Evolutionary conservation across 2,888 invertebrate genomes (phyloP).

Genomic region (Liodrosophila aerea): DNA sequence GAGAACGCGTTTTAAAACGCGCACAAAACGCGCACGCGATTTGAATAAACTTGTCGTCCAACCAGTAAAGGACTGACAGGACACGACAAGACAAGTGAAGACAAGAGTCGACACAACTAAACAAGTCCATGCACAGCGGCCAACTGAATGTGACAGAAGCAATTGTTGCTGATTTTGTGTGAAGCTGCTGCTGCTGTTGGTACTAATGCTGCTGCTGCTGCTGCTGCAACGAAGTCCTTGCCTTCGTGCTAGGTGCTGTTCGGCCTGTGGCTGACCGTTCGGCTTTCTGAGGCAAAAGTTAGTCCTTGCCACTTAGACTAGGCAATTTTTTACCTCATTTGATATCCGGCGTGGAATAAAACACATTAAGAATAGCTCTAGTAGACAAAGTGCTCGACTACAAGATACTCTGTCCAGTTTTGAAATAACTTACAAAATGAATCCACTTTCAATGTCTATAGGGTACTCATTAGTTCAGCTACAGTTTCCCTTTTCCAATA

Average conservation of each 20-base stretch:
- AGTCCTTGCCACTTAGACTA: neutral
- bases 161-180: conserved; percentile 77
- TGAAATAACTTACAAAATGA: too few species aligned
- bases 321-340: neutral
- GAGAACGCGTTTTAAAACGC: conserved; percentile 43
- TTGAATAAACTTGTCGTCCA: neutral
- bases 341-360: neutral
- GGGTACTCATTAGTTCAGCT: too few species aligned
- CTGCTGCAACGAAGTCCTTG: conserved; percentile 48
- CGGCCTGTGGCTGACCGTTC: conserved; percentile 43
- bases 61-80: conserved; percentile 8
- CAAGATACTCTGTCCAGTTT: too few species aligned
- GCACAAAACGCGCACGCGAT: conserved; percentile 32
- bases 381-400: too few species aligned
- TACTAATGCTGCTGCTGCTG: conserved; percentile 11
- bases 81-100: conserved; percentile 16
- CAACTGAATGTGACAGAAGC: conserved; percentile 71
- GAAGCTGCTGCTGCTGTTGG: conserved; percentile 18
- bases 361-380: too few species aligned
- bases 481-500: too few species aligned
- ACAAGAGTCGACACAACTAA: conserved; percentile 38
- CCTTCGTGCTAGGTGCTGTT: conserved; percentile 41
- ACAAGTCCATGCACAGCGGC: conserved; percentile 68
- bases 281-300: neutral
- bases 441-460: too few species aligned